A percentile compares a stretch with the other conserved stretches of the same genome.
Evolutionary conservation across 2,888 invertebrate species (phyloP).

Genomic region (Ophion slaviceki): DNA sequence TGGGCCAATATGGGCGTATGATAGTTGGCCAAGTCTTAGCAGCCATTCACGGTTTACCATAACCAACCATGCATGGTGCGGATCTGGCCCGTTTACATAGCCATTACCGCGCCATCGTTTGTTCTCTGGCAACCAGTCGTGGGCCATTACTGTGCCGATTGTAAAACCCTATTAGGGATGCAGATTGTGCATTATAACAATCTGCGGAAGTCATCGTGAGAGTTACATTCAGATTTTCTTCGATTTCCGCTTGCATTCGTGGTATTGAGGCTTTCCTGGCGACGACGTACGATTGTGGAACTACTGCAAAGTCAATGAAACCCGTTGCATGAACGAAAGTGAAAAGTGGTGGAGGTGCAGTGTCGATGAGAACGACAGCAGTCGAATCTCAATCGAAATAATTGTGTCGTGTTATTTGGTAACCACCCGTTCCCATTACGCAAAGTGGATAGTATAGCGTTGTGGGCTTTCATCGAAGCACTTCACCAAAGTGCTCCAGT

Average conservation of each 20-base stretch:
- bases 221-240: not conserved
- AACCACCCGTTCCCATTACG: not conserved
- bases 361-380: slow-evolving; percentile 5
- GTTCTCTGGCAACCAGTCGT: too few relatives aligned
- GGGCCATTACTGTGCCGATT: too few relatives aligned
- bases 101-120: too few relatives aligned
- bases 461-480: slow-evolving; percentile 9
- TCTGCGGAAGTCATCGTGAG: not conserved
- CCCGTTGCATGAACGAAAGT: not conserved
- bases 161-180: too few relatives aligned
- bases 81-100: too few relatives aligned
- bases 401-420: slow-evolving; percentile 4
- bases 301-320: slow-evolving; percentile 1
- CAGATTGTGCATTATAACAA: not conserved
- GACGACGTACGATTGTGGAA: not conserved
- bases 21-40: too few relatives aligned
- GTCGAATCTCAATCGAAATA: slow-evolving; percentile 5
- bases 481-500: slow-evolving; percentile 9
- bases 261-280: not conserved
- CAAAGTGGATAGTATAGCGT: not conserved
- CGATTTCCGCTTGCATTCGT: not conserved
- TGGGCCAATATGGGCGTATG: too few relatives aligned
- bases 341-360: not conserved
- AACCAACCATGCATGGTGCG: too few relatives aligned
- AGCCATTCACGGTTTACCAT: too few relatives aligned